Percentiles rank a stretch among this genome's conserved stretches.
These are phyloP conservation scores for Anableps anableps DNA, from an alignment of 2,797 vertebrate genomes.

Conservation along the genomic window DNA sequence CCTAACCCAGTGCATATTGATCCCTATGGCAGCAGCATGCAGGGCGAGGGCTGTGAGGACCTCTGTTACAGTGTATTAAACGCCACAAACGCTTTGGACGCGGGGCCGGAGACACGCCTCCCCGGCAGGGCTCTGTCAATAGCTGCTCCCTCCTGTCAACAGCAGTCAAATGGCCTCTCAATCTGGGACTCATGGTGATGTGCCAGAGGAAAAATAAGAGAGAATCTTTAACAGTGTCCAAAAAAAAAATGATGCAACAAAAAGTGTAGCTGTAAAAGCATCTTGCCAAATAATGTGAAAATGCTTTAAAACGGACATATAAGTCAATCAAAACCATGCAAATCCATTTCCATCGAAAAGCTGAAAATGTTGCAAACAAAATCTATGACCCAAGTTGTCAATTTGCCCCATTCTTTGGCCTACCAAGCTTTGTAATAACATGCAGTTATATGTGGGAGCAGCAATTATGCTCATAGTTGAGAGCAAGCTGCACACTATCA, in stretches of 20 bases:
- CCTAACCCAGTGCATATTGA: slow-evolving; percentile 82
- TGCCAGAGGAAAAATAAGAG: slow-evolving; percentile 34
- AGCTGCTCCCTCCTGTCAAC: slow-evolving; percentile 83
- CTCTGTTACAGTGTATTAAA: slow-evolving; percentile 86
- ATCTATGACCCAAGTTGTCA: slow-evolving; percentile 60
- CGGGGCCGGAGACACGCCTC: slow-evolving; percentile 78
- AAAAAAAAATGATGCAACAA: slow-evolving; percentile 20
- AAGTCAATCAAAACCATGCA: slow-evolving; percentile 54
- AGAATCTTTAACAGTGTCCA: slow-evolving; percentile 18
- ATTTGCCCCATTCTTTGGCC: slow-evolving; percentile 61
- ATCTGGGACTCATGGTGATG: slow-evolving; percentile 74
- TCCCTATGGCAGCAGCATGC: slow-evolving; percentile 78
- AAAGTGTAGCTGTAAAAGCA: slow-evolving; percentile 28
- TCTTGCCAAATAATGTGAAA: slow-evolving; percentile 26
- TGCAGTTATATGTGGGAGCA: slow-evolving; percentile 48
- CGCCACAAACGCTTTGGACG: slow-evolving; percentile 84
- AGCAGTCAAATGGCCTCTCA: slow-evolving; percentile 83
- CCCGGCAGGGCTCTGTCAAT: slow-evolving; percentile 81
- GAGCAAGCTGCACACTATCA: slow-evolving; percentile 49
- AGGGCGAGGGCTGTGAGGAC: slow-evolving; percentile 73
- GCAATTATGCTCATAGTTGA: slow-evolving; percentile 63
- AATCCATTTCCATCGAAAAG: slow-evolving; percentile 54
- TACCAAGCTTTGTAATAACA: slow-evolving; percentile 67
- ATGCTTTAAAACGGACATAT: slow-evolving; percentile 31
- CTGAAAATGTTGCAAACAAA: slow-evolving; percentile 51